Evolutionary conservation across 2,797 vertebrate genomes (phyloP).

Genomic region (Tadarida brasiliensis): DNA sequence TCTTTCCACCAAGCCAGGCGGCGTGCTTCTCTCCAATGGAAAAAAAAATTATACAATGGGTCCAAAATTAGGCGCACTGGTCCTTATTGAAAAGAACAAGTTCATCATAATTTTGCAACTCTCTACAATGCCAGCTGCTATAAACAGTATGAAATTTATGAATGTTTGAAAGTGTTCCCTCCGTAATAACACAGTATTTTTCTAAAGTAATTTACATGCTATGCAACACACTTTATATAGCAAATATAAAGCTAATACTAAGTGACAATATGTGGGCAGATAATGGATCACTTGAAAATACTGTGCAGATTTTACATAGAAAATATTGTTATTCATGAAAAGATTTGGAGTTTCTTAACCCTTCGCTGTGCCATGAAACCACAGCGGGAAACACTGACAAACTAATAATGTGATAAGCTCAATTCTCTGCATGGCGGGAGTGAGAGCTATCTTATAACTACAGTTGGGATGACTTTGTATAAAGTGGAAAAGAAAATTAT

Average conservation of each 20-base stretch:
- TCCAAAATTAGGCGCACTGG: not conserved
- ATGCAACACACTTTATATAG: constrained; percentile 29
- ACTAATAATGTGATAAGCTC: constrained; percentile 50
- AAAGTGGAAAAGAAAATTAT: constrained; percentile 67
- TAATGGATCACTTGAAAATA: constrained; percentile 62
- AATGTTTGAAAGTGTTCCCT: constrained; percentile 57
- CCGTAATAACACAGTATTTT: constrained; percentile 50
- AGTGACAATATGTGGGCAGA: constrained; percentile 24
- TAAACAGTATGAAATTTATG: constrained; percentile 53
- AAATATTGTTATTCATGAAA: not conserved
- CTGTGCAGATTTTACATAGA: not conserved
- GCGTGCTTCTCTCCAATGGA: not conserved
- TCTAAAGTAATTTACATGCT: constrained; percentile 63
- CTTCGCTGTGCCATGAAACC: not conserved
- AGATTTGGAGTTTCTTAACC: constrained; percentile 49
- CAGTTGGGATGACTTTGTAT: constrained; percentile 63
- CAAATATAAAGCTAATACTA: constrained; percentile 56
- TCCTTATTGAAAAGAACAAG: constrained; percentile 49
- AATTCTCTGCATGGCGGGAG: constrained; percentile 59
- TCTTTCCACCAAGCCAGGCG: not conserved
- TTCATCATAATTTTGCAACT: constrained; percentile 49
- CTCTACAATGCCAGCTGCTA: constrained; percentile 21
- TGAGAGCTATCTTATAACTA: constrained; percentile 54
- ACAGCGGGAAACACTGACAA: not conserved
- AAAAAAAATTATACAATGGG: not conserved